A percentile compares a stretch with the other conserved stretches of the same genome.
Conservation (phyloP, 1,140 invertebrate species). For the Ostrea edulis region DNA sequence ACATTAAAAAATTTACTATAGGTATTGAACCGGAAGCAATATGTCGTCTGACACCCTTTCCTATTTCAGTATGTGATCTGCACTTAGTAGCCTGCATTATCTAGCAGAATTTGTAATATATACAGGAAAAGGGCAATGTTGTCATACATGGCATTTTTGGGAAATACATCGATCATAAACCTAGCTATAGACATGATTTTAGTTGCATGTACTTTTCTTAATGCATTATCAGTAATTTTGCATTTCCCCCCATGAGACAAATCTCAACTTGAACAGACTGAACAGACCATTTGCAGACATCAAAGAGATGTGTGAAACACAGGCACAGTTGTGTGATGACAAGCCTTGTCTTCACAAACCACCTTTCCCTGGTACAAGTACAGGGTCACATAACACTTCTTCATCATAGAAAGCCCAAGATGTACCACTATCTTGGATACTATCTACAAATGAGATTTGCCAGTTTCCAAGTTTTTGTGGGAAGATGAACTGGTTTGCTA, state of each 20-base stretch:
- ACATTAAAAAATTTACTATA: conserved; percentile 36
- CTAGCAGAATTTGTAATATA: no score
- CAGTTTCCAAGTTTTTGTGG: not conserved
- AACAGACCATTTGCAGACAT: not conserved
- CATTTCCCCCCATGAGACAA: not conserved
- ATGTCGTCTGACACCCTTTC: not conserved
- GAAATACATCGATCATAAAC: not conserved
- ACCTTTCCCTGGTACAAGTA: not conserved
- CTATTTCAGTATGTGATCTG: not conserved
- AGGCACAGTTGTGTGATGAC: not conserved
- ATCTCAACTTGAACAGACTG: not conserved
- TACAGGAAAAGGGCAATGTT: not conserved
- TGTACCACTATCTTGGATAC: not conserved
- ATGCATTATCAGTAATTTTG: no score
- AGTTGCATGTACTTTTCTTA: no score
- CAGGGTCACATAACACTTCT: not conserved
- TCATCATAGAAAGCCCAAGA: not conserved
- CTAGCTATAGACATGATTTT: no score
- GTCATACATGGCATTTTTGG: not conserved
- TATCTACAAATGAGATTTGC: conserved; percentile 24
- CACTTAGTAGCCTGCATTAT: not conserved
- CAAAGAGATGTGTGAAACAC: conserved; percentile 32
- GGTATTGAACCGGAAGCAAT: conserved; percentile 13
- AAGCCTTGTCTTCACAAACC: not conserved
- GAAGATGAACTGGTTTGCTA: not conserved